These are phyloP conservation scores for Cyclophora punctaria DNA, from an alignment of 2,888 invertebrate species.

Conservation along the genomic window DNA sequence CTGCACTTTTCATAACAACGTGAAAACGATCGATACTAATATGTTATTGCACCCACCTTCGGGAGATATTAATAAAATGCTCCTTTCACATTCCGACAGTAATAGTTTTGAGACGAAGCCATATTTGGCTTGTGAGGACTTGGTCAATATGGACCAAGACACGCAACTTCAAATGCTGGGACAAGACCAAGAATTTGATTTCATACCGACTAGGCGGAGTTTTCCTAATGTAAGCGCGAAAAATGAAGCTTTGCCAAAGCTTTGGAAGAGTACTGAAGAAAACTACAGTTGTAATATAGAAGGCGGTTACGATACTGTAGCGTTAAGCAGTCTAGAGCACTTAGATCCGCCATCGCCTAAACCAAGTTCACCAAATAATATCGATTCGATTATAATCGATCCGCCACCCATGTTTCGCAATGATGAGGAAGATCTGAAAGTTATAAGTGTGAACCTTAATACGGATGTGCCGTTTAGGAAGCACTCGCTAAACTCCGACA, in stretches of 20 bases:
- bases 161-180: conserved; percentile 64
- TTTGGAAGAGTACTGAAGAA: conserved; percentile 66
- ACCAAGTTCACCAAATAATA: conserved; percentile 32
- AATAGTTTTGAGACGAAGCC: conserved; percentile 73
- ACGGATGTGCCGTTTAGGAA: conserved; percentile 61
- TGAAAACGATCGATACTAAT: conserved; percentile 18
- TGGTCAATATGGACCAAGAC: conserved; percentile 78
- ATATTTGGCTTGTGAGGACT: conserved; percentile 80
- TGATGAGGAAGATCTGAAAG: conserved; percentile 54
- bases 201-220: conserved; percentile 75
- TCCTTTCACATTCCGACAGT: conserved; percentile 76
- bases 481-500: conserved; percentile 78
- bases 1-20: conserved; percentile 22
- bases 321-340: conserved; percentile 41
- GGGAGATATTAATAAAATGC: conserved; percentile 12
- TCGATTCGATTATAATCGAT: conserved; percentile 60
- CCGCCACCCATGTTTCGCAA: conserved; percentile 79
- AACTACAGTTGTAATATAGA: conserved; percentile 32
- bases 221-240: conserved; percentile 78
- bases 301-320: conserved; percentile 27
- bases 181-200: conserved; percentile 42
- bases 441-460: conserved; percentile 60
- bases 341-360: conserved; percentile 63
- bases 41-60: conserved; percentile 22
- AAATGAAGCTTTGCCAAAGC: conserved; percentile 46